phyloP scores from a whole-genome alignment of 2,888 invertebrate species.

The Harpagoxenus sublaevis region DNA sequence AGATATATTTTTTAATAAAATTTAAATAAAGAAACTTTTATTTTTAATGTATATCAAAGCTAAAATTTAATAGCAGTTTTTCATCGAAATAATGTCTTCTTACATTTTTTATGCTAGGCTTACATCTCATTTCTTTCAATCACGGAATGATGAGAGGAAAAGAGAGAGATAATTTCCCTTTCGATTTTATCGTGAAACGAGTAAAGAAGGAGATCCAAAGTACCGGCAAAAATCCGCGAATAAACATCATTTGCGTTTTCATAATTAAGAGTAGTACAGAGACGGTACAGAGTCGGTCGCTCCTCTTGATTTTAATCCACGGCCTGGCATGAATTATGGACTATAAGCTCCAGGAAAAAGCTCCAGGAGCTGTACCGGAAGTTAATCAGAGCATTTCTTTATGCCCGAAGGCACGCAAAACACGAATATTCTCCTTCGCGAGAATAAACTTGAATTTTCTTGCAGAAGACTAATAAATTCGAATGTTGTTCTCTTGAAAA shows the following conservation, averaged over 20 bases:
- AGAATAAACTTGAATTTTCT: slow-evolving; percentile 63
- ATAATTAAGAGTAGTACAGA: slow-evolving; percentile 71
- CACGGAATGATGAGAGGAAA: not conserved
- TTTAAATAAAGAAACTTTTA: not conserved
- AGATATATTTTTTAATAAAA: not conserved
- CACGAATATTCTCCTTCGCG: slow-evolving; percentile 66
- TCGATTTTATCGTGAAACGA: slow-evolving; percentile 33
- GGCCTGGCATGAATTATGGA: slow-evolving; percentile 44
- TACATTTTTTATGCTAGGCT: not conserved
- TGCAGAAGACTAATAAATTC: slow-evolving; percentile 33
- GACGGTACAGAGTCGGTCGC: slow-evolving; percentile 59
- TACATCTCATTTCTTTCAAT: not conserved
- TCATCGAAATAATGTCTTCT: not conserved
- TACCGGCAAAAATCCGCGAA: slow-evolving; percentile 60
- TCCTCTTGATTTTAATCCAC: slow-evolving; percentile 74
- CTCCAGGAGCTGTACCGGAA: slow-evolving; percentile 66
- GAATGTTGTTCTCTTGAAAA: slow-evolving; percentile 26
- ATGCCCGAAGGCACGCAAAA: slow-evolving; percentile 70
- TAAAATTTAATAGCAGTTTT: not conserved
- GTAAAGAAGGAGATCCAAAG: not conserved
- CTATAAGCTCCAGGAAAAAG: slow-evolving; percentile 46
- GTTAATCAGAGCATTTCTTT: slow-evolving; percentile 79
- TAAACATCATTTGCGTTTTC: slow-evolving; percentile 74
- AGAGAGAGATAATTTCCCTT: slow-evolving; percentile 11
- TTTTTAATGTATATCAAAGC: not conserved